Evolutionary conservation across 23 tunicate species (phyloP), one percentile per base, ranked within the genome.

Genomic region (Phallusia fumigata): DNA sequence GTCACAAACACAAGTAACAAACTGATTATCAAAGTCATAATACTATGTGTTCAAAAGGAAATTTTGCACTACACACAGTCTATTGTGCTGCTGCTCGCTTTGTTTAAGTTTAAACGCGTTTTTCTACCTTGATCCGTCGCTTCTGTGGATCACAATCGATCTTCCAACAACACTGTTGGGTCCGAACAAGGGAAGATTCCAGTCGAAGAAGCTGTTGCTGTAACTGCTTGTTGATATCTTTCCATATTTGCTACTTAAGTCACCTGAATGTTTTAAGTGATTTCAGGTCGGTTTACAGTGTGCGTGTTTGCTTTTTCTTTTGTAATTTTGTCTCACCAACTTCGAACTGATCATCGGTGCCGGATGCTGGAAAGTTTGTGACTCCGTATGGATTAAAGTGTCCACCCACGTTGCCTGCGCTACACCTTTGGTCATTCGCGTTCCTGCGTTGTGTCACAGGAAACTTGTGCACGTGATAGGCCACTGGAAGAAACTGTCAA

Each of bases 171-270:
- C 82, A 45, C 97, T 93, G 72, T 93, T 88, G 0, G 22, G 83
- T 1, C 97, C 97, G 31, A 81, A 88, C 73, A 93, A 51, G 28
- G 97, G 97, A 28, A 93, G 81, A 73, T 93, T 93, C 88, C 88
- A 87, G 79, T 92, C 97, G 0, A 16, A 52, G 49, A 80, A 92
- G 34, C 84, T 65, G 0, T 5, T 82, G 30, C 18, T 18, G 22
- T 53, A 31, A 18, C 6, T 31, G 30, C 33, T 36, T 19, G 32
- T 76, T 26, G 51, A 80, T 16, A 83, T 31, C 30, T 32, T 58
- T 79, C 87, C 93, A 47, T 77, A 78, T 65, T 83, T 83, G 75
- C 84, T 81, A 44, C 81, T 73, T 44, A 83, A n/a, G 53, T 84
- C 85, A 35, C 86, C 91, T 88, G 86, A 1, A 3, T 40, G 47